A percentile compares a stretch with the other conserved stretches of the same genome.
Conservation (phyloP, 2,113 vertebrate genomes). For the Lamprologus speciosus region DNA sequence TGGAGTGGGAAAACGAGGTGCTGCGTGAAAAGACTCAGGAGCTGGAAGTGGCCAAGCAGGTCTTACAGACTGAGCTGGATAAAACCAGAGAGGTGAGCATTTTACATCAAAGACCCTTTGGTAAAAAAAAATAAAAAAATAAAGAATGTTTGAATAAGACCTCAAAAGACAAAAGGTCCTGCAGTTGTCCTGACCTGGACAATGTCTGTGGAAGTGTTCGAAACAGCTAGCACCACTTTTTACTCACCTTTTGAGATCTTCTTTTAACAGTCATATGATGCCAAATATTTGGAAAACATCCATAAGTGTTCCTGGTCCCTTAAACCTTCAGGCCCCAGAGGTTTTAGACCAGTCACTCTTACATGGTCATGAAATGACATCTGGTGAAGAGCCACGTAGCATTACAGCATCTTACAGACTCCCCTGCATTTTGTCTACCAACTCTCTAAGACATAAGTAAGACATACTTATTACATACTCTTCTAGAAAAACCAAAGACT, state of each 20-base stretch:
- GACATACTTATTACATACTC: background rate
- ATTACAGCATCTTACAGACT: background rate
- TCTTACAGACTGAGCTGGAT: slow-evolving; percentile 88
- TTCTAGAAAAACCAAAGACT: background rate
- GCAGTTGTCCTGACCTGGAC: background rate
- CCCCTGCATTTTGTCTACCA: background rate
- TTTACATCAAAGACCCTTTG: background rate
- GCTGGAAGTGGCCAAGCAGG: slow-evolving; percentile 88
- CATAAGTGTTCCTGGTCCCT: background rate
- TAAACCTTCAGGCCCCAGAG: background rate
- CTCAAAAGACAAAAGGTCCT: background rate
- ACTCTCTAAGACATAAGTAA: background rate
- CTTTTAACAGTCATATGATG: background rate
- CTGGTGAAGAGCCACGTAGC: background rate
- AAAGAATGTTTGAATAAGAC: accelerated
- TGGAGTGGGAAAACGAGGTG: slow-evolving; percentile 90
- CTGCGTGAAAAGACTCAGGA: slow-evolving; percentile 86
- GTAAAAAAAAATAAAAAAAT: background rate
- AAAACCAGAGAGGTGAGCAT: slow-evolving; percentile 79
- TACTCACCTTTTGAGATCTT: background rate
- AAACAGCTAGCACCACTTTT: background rate
- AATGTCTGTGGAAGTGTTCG: background rate
- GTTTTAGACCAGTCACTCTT: background rate
- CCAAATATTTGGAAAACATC: background rate
- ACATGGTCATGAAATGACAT: background rate